Conservation (phyloP, 1,140 invertebrate genomes). For the Cherax quadricarinatus region DNA sequence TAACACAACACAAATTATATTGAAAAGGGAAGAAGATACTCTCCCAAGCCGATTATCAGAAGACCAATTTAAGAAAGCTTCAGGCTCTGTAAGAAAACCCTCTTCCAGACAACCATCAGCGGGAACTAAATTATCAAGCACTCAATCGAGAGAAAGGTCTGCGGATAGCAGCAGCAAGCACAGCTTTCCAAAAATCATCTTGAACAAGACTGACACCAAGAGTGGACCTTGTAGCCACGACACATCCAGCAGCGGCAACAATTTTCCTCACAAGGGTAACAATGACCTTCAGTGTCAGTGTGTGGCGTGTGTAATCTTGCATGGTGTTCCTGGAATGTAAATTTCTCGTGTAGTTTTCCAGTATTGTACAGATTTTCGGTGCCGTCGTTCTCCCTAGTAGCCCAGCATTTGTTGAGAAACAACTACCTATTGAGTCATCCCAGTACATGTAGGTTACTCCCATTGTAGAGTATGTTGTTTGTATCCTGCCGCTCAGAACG, state of each 20-base stretch:
- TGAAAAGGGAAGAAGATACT: not conserved
- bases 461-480: too few species aligned
- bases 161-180: not conserved
- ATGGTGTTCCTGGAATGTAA: conserved; percentile 1
- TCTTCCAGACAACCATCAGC: not conserved
- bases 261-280: not conserved
- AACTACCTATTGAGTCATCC: too few species aligned
- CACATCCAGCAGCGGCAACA: not conserved
- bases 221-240: not conserved
- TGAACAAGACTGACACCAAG: conserved; percentile 1
- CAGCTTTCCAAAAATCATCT: conserved; percentile 18
- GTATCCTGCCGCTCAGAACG: too few species aligned
- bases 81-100: not conserved
- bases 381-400: too few species aligned
- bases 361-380: not conserved
- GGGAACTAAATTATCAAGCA: not conserved
- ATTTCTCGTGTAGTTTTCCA: not conserved
- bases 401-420: too few species aligned
- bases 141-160: not conserved
- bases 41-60: not conserved
- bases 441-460: too few species aligned
- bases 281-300: not conserved
- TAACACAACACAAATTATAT: not conserved
- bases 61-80: not conserved
- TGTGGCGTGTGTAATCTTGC: conserved; percentile 5